Conservation (phyloP, 1,140 invertebrate genomes). For the Tribolium madens region DNA sequence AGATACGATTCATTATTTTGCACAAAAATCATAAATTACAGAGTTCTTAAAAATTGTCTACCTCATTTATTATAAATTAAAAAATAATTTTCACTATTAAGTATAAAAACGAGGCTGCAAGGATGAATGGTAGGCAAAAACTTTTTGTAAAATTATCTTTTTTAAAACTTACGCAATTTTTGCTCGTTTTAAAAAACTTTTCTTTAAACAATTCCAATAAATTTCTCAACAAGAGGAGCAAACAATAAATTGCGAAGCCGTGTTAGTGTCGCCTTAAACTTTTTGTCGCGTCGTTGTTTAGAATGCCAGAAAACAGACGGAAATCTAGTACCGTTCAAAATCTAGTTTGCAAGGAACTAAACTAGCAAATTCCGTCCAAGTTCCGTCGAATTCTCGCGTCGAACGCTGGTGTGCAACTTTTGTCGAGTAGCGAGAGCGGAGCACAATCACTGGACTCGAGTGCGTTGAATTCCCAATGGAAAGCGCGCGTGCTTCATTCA, state of each 20-base stretch:
- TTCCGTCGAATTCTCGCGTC: not conserved
- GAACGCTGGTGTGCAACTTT: not conserved
- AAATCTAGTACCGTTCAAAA: conserved; percentile 13
- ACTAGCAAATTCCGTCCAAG: conserved; percentile 4
- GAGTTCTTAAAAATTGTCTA: too few relatives aligned
- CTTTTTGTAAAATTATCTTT: too few relatives aligned
- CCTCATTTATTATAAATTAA: too few relatives aligned
- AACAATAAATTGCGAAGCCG: not conserved
- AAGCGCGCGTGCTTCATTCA: conserved; percentile 40
- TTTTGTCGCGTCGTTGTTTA: conserved; percentile 12
- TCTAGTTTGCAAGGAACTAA: not conserved
- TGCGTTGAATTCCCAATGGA: conserved; percentile 44
- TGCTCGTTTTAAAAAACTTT: not conserved
- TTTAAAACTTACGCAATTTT: not conserved
- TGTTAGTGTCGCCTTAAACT: not conserved
- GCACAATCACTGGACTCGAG: conserved; percentile 39
- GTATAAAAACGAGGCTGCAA: too few relatives aligned
- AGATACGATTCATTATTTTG: too few relatives aligned
- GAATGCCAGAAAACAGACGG: not conserved
- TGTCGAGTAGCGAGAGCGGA: conserved; percentile 5
- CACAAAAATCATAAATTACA: too few relatives aligned
- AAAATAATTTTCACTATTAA: too few relatives aligned
- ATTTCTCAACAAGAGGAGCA: not conserved
- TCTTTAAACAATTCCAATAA: not conserved
- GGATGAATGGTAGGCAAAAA: too few relatives aligned